Conservation (phyloP, 1,140 invertebrate species). For the Scaptomyza montana region DNA sequence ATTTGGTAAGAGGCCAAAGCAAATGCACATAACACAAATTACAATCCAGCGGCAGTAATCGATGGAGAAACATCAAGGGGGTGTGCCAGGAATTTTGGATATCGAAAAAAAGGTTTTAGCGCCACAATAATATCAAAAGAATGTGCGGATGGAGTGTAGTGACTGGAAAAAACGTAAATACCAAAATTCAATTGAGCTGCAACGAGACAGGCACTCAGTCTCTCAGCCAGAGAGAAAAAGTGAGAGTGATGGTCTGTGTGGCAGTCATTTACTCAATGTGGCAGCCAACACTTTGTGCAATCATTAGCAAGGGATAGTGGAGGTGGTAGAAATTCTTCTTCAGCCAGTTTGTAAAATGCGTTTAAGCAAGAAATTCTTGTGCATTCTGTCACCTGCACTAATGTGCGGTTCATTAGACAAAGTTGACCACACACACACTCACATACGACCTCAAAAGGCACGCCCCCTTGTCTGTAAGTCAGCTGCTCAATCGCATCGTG, state of each 20-base stretch:
- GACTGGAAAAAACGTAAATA: constrained; percentile 39
- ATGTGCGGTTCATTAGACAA: constrained; percentile 77
- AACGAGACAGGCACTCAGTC: constrained; percentile 19
- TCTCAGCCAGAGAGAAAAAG: too few species aligned
- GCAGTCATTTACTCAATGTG: not conserved
- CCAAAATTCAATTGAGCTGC: constrained; percentile 72
- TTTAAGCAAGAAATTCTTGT: constrained; percentile 42
- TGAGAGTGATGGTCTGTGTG: not conserved
- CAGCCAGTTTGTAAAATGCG: constrained; percentile 48
- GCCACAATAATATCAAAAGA: constrained; percentile 53
- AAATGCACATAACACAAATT: constrained; percentile 75
- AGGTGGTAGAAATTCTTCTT: not conserved
- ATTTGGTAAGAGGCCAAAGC: constrained; percentile 63
- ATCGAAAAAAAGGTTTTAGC: constrained; percentile 54
- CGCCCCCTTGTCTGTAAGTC: constrained; percentile 13
- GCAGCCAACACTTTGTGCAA: constrained; percentile 4
- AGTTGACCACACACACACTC: constrained; percentile 54
- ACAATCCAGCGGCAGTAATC: constrained; percentile 56
- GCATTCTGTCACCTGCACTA: constrained; percentile 47
- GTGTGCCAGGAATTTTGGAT: constrained; percentile 4
- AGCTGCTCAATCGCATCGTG: constrained; percentile 32
- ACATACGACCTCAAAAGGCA: not conserved
- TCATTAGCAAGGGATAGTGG: not conserved
- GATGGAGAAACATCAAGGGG: constrained; percentile 59
- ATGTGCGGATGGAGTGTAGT: constrained; percentile 13